Evolutionary conservation across 2,888 invertebrate genomes (phyloP).

Genomic region (Brenthis daphne): DNA sequence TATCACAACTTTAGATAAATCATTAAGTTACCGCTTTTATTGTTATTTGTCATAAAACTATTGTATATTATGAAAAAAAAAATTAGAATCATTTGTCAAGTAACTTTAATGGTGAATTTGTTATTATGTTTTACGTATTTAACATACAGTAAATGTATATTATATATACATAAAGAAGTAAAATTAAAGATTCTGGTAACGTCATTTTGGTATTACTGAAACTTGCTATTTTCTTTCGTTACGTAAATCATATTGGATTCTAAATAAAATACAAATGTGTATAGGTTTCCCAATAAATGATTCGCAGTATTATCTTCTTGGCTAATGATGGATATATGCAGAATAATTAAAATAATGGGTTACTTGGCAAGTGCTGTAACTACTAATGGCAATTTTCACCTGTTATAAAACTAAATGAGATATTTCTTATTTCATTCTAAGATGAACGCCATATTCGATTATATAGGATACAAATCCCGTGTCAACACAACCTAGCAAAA

Average conservation of each 20-base stretch:
- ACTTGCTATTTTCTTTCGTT: slow-evolving; percentile 29
- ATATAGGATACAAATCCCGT: slow-evolving; percentile 10
- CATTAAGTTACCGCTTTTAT: neutral
- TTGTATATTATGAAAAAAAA: neutral
- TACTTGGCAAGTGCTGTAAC: slow-evolving; percentile 49
- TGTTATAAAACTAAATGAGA: slow-evolving; percentile 44
- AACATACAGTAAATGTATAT: slow-evolving; percentile 17
- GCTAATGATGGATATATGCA: slow-evolving; percentile 14
- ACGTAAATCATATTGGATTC: neutral
- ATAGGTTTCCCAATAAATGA: neutral
- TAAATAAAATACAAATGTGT: neutral
- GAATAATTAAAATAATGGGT: slow-evolving; percentile 28
- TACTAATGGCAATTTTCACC: slow-evolving; percentile 46
- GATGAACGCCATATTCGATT: slow-evolving; percentile 42
- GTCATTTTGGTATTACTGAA: slow-evolving; percentile 55
- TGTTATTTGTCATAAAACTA: too few species aligned
- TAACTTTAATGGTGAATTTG: too few species aligned
- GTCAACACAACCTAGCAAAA: neutral
- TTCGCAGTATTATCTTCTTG: neutral
- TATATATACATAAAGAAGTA: slow-evolving; percentile 30
- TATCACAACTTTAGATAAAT: slow-evolving; percentile 10
- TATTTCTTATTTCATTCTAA: slow-evolving; percentile 39
- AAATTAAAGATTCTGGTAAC: slow-evolving; percentile 44
- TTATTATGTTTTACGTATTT: too few species aligned
- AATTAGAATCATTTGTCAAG: too few species aligned